These are phyloP conservation scores for Urosaurus nigricauda DNA, from an alignment of 2,797 vertebrate species.

Conservation along the genomic window DNA sequence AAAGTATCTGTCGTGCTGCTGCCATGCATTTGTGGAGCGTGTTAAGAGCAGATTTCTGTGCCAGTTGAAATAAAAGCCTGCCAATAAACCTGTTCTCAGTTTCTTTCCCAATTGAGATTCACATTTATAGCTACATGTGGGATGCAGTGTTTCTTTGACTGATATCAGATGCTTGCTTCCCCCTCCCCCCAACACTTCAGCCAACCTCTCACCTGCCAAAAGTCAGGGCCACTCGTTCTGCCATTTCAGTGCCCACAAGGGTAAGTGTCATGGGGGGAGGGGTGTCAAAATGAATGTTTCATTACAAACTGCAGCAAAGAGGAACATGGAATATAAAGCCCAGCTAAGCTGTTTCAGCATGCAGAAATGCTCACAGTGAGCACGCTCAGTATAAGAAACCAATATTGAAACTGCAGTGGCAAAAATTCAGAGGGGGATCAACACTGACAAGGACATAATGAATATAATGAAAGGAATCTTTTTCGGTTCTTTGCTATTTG, in stretches of 20 bases:
- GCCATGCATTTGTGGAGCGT: conserved; percentile 23
- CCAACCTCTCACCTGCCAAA: conserved; percentile 13
- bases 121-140: conserved; percentile 38
- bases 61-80: conserved; percentile 59
- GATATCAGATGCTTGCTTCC: conserved; percentile 35
- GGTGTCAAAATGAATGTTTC: neutral
- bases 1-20: conserved; percentile 21
- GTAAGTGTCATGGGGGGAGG: neutral
- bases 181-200: neutral
- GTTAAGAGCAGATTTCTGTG: conserved; percentile 45
- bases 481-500: neutral
- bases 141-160: conserved; percentile 28
- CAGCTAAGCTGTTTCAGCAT: neutral
- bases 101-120: conserved; percentile 41
- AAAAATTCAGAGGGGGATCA: conserved; percentile 13
- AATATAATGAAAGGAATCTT: conserved; percentile 9
- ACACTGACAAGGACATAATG: neutral
- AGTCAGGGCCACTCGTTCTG: neutral
- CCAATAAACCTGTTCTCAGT: conserved; percentile 54
- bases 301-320: conserved; percentile 6
- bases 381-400: neutral
- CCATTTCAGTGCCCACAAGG: neutral
- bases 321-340: neutral
- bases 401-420: neutral
- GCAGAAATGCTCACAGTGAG: neutral